Evolutionary conservation across 2,888 invertebrate species (phyloP).

Genomic region (Odontocerum albicorne): DNA sequence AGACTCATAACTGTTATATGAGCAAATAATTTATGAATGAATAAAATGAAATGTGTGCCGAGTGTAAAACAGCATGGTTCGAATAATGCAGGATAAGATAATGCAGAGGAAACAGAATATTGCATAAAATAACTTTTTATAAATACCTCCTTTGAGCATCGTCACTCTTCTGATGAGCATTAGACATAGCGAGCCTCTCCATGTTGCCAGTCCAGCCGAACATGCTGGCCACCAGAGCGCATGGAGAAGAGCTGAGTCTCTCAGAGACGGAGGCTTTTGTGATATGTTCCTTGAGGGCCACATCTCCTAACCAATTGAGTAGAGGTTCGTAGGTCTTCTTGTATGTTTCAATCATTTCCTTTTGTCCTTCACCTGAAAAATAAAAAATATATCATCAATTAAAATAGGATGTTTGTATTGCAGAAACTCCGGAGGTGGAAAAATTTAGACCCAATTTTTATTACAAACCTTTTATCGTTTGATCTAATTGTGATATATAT

Average conservation of each 20-base stretch:
- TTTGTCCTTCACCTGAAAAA: slow-evolving; percentile 57
- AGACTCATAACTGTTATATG: no score
- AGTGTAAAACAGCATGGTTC: no score
- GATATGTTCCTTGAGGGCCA: slow-evolving; percentile 75
- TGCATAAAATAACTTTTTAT: no score
- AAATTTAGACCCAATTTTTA: no score
- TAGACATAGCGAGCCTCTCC: slow-evolving; percentile 93
- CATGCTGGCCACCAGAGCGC: slow-evolving; percentile 93
- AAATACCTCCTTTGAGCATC: slow-evolving; percentile 77
- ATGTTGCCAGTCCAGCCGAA: slow-evolving; percentile 99
- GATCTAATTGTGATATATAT: no score
- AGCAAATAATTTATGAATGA: no score
- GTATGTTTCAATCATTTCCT: slow-evolving; percentile 75
- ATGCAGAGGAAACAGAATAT: no score
- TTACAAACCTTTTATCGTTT: no score
- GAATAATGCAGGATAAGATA: no score
- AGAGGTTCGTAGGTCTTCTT: slow-evolving; percentile 85
- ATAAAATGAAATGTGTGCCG: no score
- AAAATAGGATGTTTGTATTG: no score
- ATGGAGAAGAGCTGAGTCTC: slow-evolving; percentile 87
- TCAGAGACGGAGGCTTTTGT: slow-evolving; percentile 84
- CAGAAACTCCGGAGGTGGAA: no score
- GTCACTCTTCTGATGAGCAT: slow-evolving; percentile 95
- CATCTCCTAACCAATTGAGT: slow-evolving; percentile 85
- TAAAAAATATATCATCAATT: slow-evolving; percentile 1